A percentile compares a stretch with the other conserved stretches of the same genome.
These are phyloP conservation scores for Hecatera dysodea DNA, from an alignment of 2,888 invertebrate genomes.

Conservation along the genomic window DNA sequence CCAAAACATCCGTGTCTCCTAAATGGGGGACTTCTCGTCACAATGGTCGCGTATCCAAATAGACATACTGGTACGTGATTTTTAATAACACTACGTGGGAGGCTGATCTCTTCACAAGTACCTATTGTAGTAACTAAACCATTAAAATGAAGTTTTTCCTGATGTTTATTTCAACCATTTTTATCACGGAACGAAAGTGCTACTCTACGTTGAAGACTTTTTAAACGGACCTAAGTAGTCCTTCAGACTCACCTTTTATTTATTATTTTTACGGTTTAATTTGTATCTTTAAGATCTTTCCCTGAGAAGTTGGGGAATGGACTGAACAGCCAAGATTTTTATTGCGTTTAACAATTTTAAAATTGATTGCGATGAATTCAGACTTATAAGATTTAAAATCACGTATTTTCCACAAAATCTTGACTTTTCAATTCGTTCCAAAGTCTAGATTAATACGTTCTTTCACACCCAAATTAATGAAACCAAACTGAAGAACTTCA, in stretches of 20 bases:
- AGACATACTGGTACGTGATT: too few species aligned
- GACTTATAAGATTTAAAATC: neutral
- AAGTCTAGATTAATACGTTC: constrained; percentile 9
- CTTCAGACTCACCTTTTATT: constrained; percentile 35
- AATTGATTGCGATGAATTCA: neutral
- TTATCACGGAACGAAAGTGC: constrained; percentile 17
- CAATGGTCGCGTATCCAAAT: too few species aligned
- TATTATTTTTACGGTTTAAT: constrained; percentile 12
- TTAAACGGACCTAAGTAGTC: constrained; percentile 25
- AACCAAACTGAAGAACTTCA: constrained; percentile 11
- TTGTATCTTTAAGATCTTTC: constrained; percentile 25
- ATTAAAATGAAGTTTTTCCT: constrained; percentile 1
- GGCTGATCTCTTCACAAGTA: neutral
- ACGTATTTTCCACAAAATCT: neutral
- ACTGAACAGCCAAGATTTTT: neutral
- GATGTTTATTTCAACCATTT: constrained; percentile 20
- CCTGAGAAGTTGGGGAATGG: neutral
- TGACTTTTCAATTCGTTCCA: constrained; percentile 12
- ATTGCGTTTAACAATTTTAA: neutral
- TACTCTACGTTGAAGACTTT: constrained; percentile 20
- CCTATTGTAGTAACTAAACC: neutral
- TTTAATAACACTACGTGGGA: neutral
- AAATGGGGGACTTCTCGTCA: too few species aligned
- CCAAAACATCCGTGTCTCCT: too few species aligned
- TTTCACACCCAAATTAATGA: constrained; percentile 12